phyloP scores from a whole-genome alignment of 1,140 invertebrate genomes.

The Drosophila bocqueti region DNA sequence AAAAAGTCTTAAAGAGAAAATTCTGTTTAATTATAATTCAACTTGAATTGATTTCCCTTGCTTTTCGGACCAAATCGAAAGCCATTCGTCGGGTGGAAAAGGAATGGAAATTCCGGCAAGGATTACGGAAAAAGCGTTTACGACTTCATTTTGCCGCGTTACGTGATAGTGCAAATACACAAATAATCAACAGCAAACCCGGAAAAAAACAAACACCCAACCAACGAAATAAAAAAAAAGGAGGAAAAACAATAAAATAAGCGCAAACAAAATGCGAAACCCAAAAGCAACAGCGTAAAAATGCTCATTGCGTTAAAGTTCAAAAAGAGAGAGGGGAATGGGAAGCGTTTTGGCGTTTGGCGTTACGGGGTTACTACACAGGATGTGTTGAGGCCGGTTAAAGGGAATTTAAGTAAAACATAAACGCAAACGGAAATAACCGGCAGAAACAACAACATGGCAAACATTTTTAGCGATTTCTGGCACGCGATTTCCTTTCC shows the following conservation, averaged over 20 bases:
- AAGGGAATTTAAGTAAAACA: slow-evolving; percentile 82
- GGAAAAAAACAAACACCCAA: slow-evolving; percentile 20
- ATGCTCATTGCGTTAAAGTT: slow-evolving; percentile 52
- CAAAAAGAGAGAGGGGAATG: background rate
- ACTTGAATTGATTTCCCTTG: slow-evolving; percentile 36
- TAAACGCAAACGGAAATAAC: slow-evolving; percentile 81
- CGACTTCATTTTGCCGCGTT: slow-evolving; percentile 74
- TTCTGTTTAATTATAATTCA: slow-evolving; percentile 34
- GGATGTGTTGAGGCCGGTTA: slow-evolving; percentile 80
- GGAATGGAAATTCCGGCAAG: slow-evolving; percentile 3
- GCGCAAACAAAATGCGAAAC: slow-evolving; percentile 5
- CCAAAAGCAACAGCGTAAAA: slow-evolving; percentile 72
- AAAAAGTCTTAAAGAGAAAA: slow-evolving; percentile 1
- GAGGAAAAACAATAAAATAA: slow-evolving; percentile 41
- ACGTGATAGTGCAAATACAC: slow-evolving; percentile 76
- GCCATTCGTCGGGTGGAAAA: background rate
- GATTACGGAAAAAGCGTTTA: slow-evolving; percentile 47
- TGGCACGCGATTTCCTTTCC: slow-evolving; percentile 75
- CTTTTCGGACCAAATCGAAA: slow-evolving; percentile 27
- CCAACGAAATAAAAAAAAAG: background rate
- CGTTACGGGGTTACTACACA: slow-evolving; percentile 7
- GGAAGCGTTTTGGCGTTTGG: slow-evolving; percentile 9
- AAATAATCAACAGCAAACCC: slow-evolving; percentile 69
- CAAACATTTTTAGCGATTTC: slow-evolving; percentile 72
- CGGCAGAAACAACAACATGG: slow-evolving; percentile 47